Evolutionary conservation across 2,797 vertebrate species (phyloP), one percentile per base, ranked within the genome.

Genomic region (Channallabes apus): DNA sequence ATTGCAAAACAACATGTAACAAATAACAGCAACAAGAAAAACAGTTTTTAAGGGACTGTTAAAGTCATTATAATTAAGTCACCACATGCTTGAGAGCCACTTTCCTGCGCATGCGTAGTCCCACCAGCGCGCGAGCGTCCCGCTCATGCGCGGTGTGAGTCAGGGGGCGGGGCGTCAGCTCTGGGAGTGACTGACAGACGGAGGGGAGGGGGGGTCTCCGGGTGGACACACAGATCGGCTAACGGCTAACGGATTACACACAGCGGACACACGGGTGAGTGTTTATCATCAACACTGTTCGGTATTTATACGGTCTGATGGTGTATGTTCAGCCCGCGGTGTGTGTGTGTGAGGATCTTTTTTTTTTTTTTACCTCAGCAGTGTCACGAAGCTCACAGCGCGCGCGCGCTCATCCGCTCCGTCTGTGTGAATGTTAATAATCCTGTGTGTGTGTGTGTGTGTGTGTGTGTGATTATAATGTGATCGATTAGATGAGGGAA

Each of bases 381-480:
- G 78, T 56, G 78, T 65, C 61, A 80, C 78, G 78, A 80, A 80
- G 46, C 61, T 8, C 77, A 78, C 58, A 46, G n/a, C n/a, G 35
- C 22, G 22, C 6, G 7, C 29, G 12, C 29, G 12, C 38, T 62
- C 2, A 20, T 14, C 20, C 73, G n/a, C 73, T 38, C 32, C 29
- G 5, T 22, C 14, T 12, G 29, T 1, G 15, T 24, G 7, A 1
- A 7, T 17, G 8, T 27, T 75, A 3, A 29, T 27, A 29, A 15
- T 58, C 17, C 2, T 32, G 27, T 51, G 54, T 58, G 72, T 6
- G 18, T 41, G 38, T 1, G 6, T 41, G 41, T 41, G 38, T 6
- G 38, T 6, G 54, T 35, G 35, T 35, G 35, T 35, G 35, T 27
- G 2, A 73, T 35, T 35, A 22, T 11, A 20, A 6, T 20, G 27